These are phyloP conservation scores for Mustela lutreola DNA, from an alignment of 2,113 vertebrate genomes.

Conservation along the genomic window DNA sequence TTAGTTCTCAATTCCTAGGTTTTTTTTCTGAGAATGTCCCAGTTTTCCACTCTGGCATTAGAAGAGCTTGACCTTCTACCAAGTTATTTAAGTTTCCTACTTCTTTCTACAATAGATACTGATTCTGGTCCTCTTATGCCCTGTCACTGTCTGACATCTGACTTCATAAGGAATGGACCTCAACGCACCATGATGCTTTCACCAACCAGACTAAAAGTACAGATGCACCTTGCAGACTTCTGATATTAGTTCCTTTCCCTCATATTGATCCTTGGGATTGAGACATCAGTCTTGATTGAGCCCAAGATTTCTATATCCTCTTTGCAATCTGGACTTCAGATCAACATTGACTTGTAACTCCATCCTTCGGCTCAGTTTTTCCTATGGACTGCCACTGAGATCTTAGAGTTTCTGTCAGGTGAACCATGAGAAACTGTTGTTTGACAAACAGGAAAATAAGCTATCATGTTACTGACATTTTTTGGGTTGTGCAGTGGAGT, in stretches of 20 bases:
- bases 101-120: neutral
- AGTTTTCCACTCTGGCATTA: neutral
- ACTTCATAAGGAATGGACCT: neutral
- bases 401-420: constrained; percentile 46
- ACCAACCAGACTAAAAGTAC: neutral
- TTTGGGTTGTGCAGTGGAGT: neutral
- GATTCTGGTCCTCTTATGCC: neutral
- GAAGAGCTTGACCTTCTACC: neutral
- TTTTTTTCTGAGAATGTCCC: neutral
- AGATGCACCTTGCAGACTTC: neutral
- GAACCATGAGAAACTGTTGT: neutral
- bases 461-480: constrained; percentile 28
- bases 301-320: neutral
- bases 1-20: neutral
- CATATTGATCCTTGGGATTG: neutral
- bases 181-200: neutral
- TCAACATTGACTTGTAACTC: neutral
- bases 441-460: constrained; percentile 24
- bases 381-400: neutral
- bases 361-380: neutral
- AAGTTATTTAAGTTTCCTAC: neutral
- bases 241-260: neutral
- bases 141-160: neutral
- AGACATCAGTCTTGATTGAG: neutral
- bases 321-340: neutral